Evolutionary conservation across 2,113 vertebrate genomes (phyloP).

Genomic region (Callospermophilus lateralis): DNA sequence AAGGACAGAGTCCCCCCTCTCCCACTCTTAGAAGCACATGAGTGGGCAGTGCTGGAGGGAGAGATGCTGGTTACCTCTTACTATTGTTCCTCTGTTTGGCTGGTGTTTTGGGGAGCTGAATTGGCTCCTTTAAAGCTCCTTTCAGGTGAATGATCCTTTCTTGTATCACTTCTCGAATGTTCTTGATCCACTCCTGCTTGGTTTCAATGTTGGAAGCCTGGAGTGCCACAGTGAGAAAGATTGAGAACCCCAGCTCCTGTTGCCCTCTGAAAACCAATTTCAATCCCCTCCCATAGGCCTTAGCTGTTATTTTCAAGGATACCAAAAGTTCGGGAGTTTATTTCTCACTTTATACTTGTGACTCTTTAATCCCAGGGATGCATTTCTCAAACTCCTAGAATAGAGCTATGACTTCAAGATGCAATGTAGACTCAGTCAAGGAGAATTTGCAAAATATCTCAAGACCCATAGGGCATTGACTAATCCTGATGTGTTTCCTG

Average conservation of each 20-base stretch:
- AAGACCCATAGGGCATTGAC: background rate
- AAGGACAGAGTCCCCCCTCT: background rate
- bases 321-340: background rate
- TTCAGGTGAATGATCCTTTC: constrained; percentile 99
- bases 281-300: background rate
- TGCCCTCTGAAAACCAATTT: background rate
- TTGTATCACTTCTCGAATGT: constrained; percentile 98
- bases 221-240: constrained; percentile 67
- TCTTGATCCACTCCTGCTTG: constrained; percentile 99
- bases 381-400: background rate
- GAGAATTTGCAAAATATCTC: constrained; percentile 24
- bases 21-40: background rate
- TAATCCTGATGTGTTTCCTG: background rate
- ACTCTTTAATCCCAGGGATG: background rate
- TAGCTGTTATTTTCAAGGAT: background rate
- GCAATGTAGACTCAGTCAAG: background rate
- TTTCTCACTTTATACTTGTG: background rate
- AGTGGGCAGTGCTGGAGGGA: background rate
- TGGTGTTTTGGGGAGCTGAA: constrained; percentile 96
- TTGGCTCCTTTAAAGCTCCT: constrained; percentile 97
- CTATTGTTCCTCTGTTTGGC: constrained; percentile 95
- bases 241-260: constrained; percentile 7
- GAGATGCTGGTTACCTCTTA: constrained; percentile 90
- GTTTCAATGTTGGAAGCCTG: constrained; percentile 97
- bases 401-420: background rate